Conservation (phyloP, 2,113 vertebrate genomes). For the Tapirus terrestris region DNA sequence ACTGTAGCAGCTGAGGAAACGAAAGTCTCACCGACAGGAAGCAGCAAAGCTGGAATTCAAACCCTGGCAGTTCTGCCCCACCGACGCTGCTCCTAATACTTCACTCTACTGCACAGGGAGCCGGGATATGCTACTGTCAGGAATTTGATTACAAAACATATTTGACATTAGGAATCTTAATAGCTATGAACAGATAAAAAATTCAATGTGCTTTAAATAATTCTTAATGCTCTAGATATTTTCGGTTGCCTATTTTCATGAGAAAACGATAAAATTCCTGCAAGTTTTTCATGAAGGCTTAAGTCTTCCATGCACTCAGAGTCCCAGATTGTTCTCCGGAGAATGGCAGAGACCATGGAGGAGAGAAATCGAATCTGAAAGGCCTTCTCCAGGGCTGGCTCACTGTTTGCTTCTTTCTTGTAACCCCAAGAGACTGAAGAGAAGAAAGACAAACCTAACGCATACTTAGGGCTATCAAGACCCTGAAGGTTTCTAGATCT, state of each 20-base stretch:
- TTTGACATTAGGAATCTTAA: not conserved
- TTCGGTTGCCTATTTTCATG: not conserved
- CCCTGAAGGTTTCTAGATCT: not conserved
- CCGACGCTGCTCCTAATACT: too few relatives aligned
- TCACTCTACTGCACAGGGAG: too few relatives aligned
- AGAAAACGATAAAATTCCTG: not conserved
- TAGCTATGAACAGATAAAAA: not conserved
- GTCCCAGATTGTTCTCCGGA: not conserved
- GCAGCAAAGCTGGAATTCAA: not conserved
- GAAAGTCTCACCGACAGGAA: not conserved
- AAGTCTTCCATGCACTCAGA: not conserved
- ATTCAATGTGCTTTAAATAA: not conserved
- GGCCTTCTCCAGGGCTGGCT: not conserved
- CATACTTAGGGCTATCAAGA: not conserved
- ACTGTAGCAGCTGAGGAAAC: not conserved
- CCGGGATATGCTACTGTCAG: not conserved
- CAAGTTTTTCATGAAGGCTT: not conserved
- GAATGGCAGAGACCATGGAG: not conserved
- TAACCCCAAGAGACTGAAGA: not conserved
- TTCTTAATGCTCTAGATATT: not conserved
- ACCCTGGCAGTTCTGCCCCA: not conserved
- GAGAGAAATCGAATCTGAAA: not conserved
- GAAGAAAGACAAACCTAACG: not conserved
- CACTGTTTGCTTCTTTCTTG: not conserved
- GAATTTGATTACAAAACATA: not conserved